Conservation (phyloP, 1,140 invertebrate genomes). For the Drosophila littoralis region DNA sequence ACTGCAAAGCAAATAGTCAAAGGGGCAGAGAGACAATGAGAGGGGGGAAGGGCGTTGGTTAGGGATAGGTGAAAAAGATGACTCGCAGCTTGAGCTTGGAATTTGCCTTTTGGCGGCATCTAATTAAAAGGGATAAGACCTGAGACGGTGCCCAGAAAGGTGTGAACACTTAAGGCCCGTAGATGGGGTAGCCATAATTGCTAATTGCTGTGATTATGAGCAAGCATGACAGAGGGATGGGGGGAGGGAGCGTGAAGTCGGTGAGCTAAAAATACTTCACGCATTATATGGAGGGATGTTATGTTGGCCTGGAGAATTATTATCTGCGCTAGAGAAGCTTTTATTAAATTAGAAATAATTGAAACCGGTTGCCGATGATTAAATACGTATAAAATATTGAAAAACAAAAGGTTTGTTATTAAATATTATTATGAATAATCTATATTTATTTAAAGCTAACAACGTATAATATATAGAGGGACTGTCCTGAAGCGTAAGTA, state of each 20-base stretch:
- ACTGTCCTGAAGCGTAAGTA: too few species aligned
- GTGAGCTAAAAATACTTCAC: conserved; percentile 21
- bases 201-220: conserved; percentile 77
- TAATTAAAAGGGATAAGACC: conserved; percentile 79
- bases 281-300: neutral
- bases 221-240: neutral
- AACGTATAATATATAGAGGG: too few species aligned
- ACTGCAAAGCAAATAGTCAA: conserved; percentile 37
- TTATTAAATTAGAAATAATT: too few species aligned
- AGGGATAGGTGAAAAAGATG: neutral
- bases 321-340: too few species aligned
- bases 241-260: conserved; percentile 1
- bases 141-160: conserved; percentile 57
- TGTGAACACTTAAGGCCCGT: conserved; percentile 55
- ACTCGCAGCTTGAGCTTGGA: conserved; percentile 53
- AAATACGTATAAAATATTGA: too few species aligned
- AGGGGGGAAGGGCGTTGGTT: too few species aligned
- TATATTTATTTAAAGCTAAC: too few species aligned
- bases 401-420: too few species aligned
- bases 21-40: neutral
- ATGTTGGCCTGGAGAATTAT: too few species aligned
- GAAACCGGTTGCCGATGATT: too few species aligned
- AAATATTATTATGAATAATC: too few species aligned
- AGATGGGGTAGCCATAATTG: conserved; percentile 57
- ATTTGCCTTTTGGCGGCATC: conserved; percentile 74